Conservation (phyloP, 2,797 vertebrate species). For the Toxotes lorentzi region DNA sequence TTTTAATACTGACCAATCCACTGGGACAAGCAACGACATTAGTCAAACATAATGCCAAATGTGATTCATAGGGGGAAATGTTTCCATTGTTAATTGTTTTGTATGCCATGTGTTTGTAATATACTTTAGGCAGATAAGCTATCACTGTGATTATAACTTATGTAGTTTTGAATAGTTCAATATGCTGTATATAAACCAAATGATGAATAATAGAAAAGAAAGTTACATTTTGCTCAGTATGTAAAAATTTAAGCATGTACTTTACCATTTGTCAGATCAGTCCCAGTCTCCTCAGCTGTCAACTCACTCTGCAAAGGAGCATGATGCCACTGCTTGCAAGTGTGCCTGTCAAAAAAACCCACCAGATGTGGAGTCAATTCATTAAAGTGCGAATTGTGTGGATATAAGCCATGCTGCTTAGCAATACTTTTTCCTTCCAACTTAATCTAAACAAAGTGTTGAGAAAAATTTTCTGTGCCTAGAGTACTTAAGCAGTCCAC, state of each 20-base stretch:
- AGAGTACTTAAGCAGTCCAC: slow-evolving; percentile 53
- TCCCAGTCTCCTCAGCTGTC: slow-evolving; percentile 17
- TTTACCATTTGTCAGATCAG: neutral
- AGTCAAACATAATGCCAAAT: neutral
- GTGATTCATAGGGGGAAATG: neutral
- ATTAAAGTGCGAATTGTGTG: slow-evolving; percentile 55
- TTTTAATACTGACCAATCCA: neutral
- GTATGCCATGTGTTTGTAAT: neutral
- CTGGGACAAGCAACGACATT: neutral
- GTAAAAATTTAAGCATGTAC: slow-evolving; percentile 24
- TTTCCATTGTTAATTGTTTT: neutral
- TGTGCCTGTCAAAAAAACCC: slow-evolving; percentile 22
- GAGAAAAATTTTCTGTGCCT: slow-evolving; percentile 62
- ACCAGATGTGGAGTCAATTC: slow-evolving; percentile 33
- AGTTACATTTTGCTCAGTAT: slow-evolving; percentile 22
- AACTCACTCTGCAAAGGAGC: slow-evolving; percentile 3
- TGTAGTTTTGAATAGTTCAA: neutral
- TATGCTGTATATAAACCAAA: neutral
- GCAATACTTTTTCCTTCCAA: slow-evolving; percentile 40
- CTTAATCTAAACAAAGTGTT: slow-evolving; percentile 70
- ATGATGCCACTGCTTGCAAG: slow-evolving; percentile 9
- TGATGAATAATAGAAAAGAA: slow-evolving; percentile 10
- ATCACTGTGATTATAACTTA: neutral
- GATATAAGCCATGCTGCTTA: slow-evolving; percentile 56
- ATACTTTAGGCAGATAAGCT: neutral